A percentile compares a stretch with the other conserved stretches of the same genome.
These are phyloP conservation scores for Mimumesa dahlbomi DNA, from an alignment of 2,888 invertebrate genomes.

Conservation along the genomic window DNA sequence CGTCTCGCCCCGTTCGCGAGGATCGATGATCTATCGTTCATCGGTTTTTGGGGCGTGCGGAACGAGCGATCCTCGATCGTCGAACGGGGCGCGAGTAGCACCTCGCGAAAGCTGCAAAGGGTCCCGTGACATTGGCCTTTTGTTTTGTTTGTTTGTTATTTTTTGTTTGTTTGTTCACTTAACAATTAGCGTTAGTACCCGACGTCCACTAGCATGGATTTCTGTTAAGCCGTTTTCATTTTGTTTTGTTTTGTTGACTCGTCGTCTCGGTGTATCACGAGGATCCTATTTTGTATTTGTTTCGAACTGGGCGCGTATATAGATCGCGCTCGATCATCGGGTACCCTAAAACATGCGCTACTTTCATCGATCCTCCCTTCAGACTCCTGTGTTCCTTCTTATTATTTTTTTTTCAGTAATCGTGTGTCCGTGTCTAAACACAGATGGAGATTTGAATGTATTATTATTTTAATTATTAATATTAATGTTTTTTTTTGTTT, in stretches of 20 bases:
- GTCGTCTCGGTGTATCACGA: no score
- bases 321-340: constrained; percentile 17
- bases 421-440: no score
- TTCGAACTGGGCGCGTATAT: no score
- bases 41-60: not conserved
- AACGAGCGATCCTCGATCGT: not conserved
- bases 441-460: no score
- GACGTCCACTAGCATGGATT: constrained; percentile 7
- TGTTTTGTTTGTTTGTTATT: no score
- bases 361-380: constrained; percentile 26
- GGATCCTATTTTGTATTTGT: no score
- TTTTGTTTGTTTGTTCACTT: constrained; percentile 29
- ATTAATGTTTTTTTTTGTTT: no score
- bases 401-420: not conserved
- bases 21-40: constrained; percentile 9
- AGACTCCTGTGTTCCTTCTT: not conserved
- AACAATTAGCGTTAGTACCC: constrained; percentile 50
- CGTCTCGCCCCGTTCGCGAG: constrained; percentile 21
- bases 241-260: no score
- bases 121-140: constrained; percentile 70
- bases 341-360: constrained; percentile 29
- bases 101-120: constrained; percentile 69
- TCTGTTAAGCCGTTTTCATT: constrained; percentile 2
- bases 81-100: constrained; percentile 44
- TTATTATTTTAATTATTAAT: no score